A percentile compares a stretch with the other conserved stretches of the same genome.
These are phyloP conservation scores for Chouioia cunea DNA, from an alignment of 2,888 invertebrate species.

Conservation along the genomic window DNA sequence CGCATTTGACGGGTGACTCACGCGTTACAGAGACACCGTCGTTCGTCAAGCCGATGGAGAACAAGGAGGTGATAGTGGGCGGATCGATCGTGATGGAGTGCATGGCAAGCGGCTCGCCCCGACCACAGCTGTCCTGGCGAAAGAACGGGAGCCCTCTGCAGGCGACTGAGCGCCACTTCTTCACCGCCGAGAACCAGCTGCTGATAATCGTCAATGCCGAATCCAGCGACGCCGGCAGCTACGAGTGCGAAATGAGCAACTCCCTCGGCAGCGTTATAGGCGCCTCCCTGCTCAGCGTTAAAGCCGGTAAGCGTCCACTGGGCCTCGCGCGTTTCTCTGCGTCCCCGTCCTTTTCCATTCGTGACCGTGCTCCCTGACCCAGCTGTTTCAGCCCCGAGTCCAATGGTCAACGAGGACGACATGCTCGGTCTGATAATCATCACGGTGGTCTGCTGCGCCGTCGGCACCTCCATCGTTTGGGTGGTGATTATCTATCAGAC, in stretches of 20 bases:
- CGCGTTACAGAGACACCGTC: constrained; percentile 82
- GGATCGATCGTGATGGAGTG: constrained; percentile 90
- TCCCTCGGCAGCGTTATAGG: constrained; percentile 83
- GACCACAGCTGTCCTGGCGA: constrained; percentile 85
- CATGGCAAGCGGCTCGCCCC: constrained; percentile 86
- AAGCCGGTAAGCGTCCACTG: constrained; percentile 66
- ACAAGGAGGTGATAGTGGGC: constrained; percentile 85
- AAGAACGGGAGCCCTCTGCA: constrained; percentile 84
- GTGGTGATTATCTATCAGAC: constrained; percentile 91
- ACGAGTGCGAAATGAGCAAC: constrained; percentile 92
- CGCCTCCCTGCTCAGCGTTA: constrained; percentile 78
- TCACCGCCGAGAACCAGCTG: constrained; percentile 88
- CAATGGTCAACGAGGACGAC: constrained; percentile 77
- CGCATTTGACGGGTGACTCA: not conserved
- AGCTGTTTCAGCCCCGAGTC: constrained; percentile 69
- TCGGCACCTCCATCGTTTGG: constrained; percentile 92
- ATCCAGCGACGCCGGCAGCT: constrained; percentile 84
- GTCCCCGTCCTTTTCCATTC: no score
- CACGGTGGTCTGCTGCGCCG: constrained; percentile 90
- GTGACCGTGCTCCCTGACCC: no score
- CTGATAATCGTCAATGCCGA: constrained; percentile 88
- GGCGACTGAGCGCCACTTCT: constrained; percentile 85
- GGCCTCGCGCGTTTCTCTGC: no score
- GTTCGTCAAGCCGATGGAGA: constrained; percentile 87
- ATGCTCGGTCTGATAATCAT: constrained; percentile 90